Base-by-base conservation (phyloP, 2,888 invertebrate species). In the Rambutsinella grinnellia region DNA sequence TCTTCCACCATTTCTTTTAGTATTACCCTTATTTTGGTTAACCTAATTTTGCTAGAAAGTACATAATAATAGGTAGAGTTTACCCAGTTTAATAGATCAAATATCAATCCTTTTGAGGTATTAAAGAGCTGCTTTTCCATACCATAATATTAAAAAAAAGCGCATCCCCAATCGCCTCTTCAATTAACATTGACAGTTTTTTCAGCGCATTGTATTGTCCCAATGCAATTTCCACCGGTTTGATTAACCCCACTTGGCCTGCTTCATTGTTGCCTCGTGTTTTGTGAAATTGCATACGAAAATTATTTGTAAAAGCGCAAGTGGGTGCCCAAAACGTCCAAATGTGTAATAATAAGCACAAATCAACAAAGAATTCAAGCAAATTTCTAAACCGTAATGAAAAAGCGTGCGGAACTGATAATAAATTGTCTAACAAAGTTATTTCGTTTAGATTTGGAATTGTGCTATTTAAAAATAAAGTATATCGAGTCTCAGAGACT, bases 291-390 rank as follows among this genome's bases (percentile, higher is more conserved):
- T 63, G 71, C 1, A 51, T 27, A n/a, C 51, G 36, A 2, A 71
- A 23, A 3, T 0, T 2, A 10, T 49, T 58, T 6, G 19, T 19
- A 36, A 71, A 65, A 1, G 56, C 71, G 1, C 57, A 51, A 0
- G 63, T 10, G 5, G 71, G 57, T 6, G 71, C 63, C 71, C 71
- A 71, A 6, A 71, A 57, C 6, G 63, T 36, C 17, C 62, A 57
- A 13, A 71, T 17, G 21, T 63, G 53, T 0, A 63, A 17, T 8
- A 71, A 36, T 51, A 71, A 63, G 19, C 28, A 47, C 58, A 71
- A 19, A 19, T 71, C 71, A 15, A 65, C 71, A 44, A 57, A 71
- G 23, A 71, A 71, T n/a, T 63, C 71, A 3, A 56, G 51, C 3
- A 63, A 63, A 10, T 56, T 63, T 0, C 71, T 56, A 17, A 15